Evolutionary conservation across 1,140 invertebrate species (phyloP), one percentile per base, ranked within the genome.

Genomic region (Cecropterus lyciades): DNA sequence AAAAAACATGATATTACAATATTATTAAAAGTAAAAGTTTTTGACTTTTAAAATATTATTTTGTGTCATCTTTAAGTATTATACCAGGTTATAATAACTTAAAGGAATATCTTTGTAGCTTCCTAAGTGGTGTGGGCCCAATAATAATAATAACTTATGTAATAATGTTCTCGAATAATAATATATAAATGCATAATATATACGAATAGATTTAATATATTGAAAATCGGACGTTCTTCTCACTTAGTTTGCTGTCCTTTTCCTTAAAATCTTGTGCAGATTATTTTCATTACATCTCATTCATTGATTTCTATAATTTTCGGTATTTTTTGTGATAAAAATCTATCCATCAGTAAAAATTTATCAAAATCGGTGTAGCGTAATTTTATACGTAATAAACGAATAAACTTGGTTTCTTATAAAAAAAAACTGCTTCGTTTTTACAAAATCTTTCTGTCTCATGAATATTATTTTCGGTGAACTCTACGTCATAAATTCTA

Each of bases 211-310:
- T 52, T 49, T 40, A 53, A 33, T 51, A 45, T 30, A 57, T 24
- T 51, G 27, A 24, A 55, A 49, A 49, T 51, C 17, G 65, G 53
- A 57, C 45, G 17, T 59, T 17, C 46, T 40, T 40, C 24, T 43
- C 13, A 17, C 9, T 51, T 51, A 16, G 14, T 56, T 70, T 60
- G 65, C 67, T 52, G 66, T 76, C 60, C 13, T 76, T 73, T 73
- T 73, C 64, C 65, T 73, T 68, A 62, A 33, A 17, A 24, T 10
- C 10, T 59, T 9, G 1, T 8, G 16, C n/a, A 46, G 20, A 46
- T 59, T 46, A 5, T 24, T 24, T 24, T 24, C 5, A 24, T 24
- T 24, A n/a, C 20, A 3, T 24, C 5, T 24, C 5, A 3, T 24
- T 24, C 20, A 5, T 24, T 1, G 5, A 3, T 24, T 24, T 24